Evolutionary conservation across 2,888 invertebrate species (phyloP).

Genomic region (Hedychridium roseum): DNA sequence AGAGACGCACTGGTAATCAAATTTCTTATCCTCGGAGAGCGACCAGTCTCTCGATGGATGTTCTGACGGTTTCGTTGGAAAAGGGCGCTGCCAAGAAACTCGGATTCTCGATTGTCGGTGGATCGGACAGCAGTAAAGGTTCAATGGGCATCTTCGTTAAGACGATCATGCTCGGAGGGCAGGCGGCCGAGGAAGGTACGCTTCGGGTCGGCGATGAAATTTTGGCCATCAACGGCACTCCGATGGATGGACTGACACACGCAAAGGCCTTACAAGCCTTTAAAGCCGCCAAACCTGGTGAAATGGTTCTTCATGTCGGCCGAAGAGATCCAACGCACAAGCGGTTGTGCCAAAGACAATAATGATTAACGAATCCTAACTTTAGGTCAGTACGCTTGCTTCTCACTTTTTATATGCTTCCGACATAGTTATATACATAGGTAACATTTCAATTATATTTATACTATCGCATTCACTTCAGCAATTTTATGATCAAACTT

Average conservation of each 20-base stretch:
- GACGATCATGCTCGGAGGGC: conserved; percentile 70
- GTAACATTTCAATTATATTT: no score
- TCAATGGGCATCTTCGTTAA: conserved; percentile 72
- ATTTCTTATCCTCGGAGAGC: conserved; percentile 38
- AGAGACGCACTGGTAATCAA: conserved; percentile 39
- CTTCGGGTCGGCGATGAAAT: conserved; percentile 71
- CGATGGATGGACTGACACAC: conserved; percentile 68
- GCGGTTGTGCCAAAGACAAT: conserved; percentile 45
- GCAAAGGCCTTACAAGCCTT: conserved; percentile 70
- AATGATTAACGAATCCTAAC: conserved; percentile 27
- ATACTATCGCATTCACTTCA: no score
- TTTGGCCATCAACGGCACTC: conserved; percentile 68
- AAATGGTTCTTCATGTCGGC: conserved; percentile 67
- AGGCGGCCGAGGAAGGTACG: conserved; percentile 70
- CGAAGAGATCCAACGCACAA: conserved; percentile 61
- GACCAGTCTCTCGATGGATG: conserved; percentile 49
- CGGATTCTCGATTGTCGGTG: conserved; percentile 74
- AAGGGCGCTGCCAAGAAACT: conserved; percentile 70
- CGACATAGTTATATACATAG: no score
- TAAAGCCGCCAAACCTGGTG: conserved; percentile 69
- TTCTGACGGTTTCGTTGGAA: conserved; percentile 63
- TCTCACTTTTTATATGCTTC: no score
- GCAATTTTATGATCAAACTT: no score
- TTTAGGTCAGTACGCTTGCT: conserved; percentile 46
- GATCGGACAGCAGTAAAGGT: conserved; percentile 70